phyloP scores from a whole-genome alignment of 2,113 vertebrate genomes.

The Petaurus breviceps region DNA sequence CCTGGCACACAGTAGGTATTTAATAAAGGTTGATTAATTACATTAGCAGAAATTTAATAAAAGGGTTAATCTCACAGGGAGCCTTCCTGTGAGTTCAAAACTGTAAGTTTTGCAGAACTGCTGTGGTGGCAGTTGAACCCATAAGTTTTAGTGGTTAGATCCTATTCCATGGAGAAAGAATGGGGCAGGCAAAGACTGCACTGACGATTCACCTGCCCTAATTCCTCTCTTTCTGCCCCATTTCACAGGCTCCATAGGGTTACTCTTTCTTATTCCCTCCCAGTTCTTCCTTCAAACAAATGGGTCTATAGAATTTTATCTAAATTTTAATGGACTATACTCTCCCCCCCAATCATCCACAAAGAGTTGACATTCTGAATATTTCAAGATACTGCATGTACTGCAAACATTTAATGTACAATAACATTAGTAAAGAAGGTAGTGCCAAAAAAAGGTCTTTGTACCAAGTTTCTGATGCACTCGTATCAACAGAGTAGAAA shows the following conservation, averaged over 20 bases:
- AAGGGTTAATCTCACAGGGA: background rate
- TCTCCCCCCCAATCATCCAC: background rate
- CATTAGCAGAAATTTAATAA: background rate
- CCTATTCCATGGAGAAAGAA: background rate
- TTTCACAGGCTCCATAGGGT: background rate
- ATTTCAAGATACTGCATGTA: background rate
- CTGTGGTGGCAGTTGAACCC: background rate
- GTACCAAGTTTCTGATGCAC: background rate
- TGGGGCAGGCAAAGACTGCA: background rate
- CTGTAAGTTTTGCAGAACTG: background rate
- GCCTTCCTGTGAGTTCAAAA: too few relatives aligned
- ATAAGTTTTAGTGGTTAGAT: background rate
- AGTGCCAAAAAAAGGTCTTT: accelerated
- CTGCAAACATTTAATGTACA: background rate
- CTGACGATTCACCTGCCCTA: background rate
- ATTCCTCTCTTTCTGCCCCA: background rate
- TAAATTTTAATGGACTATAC: background rate
- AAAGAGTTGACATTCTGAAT: background rate
- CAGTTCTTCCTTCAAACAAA: background rate
- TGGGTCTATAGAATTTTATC: background rate
- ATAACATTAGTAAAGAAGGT: background rate
- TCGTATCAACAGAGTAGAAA: background rate
- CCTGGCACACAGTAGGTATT: background rate
- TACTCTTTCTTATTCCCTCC: background rate
- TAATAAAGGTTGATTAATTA: background rate